Conservation (phyloP, 2,113 vertebrate species). For the Cebidichthys violaceus region DNA sequence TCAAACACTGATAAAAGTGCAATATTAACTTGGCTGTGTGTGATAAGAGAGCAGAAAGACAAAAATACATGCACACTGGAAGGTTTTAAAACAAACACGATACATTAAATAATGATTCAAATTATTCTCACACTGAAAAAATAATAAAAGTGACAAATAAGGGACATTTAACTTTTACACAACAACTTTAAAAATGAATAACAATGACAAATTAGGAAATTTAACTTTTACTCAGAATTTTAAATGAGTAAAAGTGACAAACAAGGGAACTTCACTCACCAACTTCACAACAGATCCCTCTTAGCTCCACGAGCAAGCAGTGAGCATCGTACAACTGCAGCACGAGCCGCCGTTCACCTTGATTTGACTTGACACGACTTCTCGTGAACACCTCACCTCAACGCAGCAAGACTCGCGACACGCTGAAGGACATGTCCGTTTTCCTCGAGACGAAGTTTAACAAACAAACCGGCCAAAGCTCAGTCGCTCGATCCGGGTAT, state of each 20-base stretch:
- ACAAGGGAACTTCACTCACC: no score
- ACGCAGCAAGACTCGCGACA: background rate
- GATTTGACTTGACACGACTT: constrained; percentile 20
- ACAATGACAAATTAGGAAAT: background rate
- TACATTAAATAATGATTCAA: background rate
- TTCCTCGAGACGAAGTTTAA: background rate
- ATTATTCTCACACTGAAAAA: fast-evolving
- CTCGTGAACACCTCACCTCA: constrained; percentile 3
- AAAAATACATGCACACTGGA: background rate
- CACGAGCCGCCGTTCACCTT: constrained; percentile 33
- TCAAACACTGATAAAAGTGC: constrained; percentile 26
- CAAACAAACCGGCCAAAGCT: constrained; percentile 25
- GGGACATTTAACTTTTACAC: constrained; percentile 16
- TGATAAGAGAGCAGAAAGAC: background rate
- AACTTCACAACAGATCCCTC: background rate
- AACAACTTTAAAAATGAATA: constrained; percentile 9
- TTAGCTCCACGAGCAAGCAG: background rate
- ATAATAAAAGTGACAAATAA: background rate
- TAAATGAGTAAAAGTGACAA: no score
- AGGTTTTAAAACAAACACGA: background rate
- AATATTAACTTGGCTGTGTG: constrained; percentile 13
- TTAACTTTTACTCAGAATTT: constrained; percentile 32
- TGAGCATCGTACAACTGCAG: constrained; percentile 5
- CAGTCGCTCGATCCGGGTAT: background rate
- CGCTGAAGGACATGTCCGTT: constrained; percentile 36